These are phyloP conservation scores for Drosophila ficusphila DNA, from an alignment of 1,140 invertebrate species.

Conservation along the genomic window DNA sequence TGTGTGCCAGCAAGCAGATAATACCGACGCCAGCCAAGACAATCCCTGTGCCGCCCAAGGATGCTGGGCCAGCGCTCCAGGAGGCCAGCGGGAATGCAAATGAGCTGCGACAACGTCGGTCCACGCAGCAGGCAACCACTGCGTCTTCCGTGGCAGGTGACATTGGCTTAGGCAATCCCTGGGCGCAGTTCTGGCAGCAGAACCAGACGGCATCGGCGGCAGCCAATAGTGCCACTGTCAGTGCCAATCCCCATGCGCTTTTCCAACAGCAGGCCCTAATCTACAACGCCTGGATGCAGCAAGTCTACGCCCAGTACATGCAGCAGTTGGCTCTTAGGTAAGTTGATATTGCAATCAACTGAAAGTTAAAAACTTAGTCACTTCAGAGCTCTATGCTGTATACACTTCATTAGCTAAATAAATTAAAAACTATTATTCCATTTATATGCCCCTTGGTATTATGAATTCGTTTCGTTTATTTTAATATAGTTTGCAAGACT, in stretches of 20 bases:
- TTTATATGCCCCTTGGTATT: no score
- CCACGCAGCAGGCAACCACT: conserved; percentile 17
- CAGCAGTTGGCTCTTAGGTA: conserved; percentile 92
- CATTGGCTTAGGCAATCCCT: conserved; percentile 14
- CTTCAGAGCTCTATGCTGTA: no score
- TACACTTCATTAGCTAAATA: no score
- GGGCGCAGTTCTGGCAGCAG: conserved; percentile 47
- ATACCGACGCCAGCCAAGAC: conserved; percentile 43
- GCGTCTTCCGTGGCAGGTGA: conserved; percentile 2
- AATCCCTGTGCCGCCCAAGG: conserved; percentile 44
- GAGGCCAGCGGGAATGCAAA: conserved; percentile 60
- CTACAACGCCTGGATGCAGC: conserved; percentile 89
- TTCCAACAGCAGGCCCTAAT: conserved; percentile 64
- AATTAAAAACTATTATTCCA: no score
- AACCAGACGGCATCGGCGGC: conserved; percentile 21
- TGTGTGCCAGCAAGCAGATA: conserved; percentile 87
- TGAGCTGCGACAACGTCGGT: conserved; percentile 84
- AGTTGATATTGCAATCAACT: conserved; percentile 48
- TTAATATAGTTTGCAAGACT: no score
- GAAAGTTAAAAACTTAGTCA: no score
- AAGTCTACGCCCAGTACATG: conserved; percentile 93
- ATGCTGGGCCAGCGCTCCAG: conserved; percentile 12
- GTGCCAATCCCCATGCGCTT: conserved; percentile 13
- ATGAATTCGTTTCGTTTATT: no score
- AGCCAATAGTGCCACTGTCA: conserved; percentile 4